Percentiles rank a stretch among this genome's conserved stretches.
phyloP scores from a whole-genome alignment of 2,113 vertebrate species.

The Lepisosteus osseus region DNA sequence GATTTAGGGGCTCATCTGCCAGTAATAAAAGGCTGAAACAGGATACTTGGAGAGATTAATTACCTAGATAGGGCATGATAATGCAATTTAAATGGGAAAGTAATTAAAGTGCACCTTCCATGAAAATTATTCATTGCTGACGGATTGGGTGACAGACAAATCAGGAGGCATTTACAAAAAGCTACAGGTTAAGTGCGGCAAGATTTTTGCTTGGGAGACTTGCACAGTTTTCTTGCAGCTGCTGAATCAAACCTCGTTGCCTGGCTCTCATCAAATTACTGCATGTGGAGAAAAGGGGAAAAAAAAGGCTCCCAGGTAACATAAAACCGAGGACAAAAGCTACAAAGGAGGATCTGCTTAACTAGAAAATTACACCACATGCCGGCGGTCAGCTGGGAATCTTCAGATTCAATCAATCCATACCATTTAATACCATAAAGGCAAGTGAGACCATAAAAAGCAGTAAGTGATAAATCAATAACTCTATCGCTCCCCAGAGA shows the following conservation, averaged over 20 bases:
- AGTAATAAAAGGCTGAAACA: slow-evolving; percentile 95
- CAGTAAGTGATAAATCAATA: slow-evolving; percentile 82
- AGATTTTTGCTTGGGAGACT: slow-evolving; percentile 63
- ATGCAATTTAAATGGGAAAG: slow-evolving; percentile 98
- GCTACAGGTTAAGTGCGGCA: slow-evolving; percentile 88
- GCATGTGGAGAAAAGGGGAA: slow-evolving; percentile 43
- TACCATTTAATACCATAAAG: slow-evolving; percentile 63
- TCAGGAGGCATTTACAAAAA: slow-evolving; percentile 88
- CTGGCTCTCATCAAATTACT: slow-evolving; percentile 63
- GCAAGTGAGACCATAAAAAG: slow-evolving; percentile 63
- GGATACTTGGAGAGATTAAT: slow-evolving; percentile 99
- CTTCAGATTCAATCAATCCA: slow-evolving; percentile 65
- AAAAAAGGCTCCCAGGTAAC: slow-evolving; percentile 68
- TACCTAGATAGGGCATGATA: slow-evolving; percentile 95
- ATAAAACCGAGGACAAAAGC: slow-evolving; percentile 75
- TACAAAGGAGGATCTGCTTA: slow-evolving; percentile 75
- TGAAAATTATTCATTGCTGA: slow-evolving; percentile 99
- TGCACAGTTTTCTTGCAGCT: slow-evolving; percentile 60
- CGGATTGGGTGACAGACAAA: slow-evolving; percentile 96
- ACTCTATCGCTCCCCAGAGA: slow-evolving; percentile 73
- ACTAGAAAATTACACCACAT: slow-evolving; percentile 62
- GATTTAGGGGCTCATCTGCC: slow-evolving; percentile 88
- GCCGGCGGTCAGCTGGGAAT: slow-evolving; percentile 65
- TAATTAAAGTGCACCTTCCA: slow-evolving; percentile 99
- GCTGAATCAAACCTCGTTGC: slow-evolving; percentile 64